Evolutionary conservation across 1,140 invertebrate species (phyloP), one percentile per base, ranked within the genome.

Genomic region (Bombus affinis): DNA sequence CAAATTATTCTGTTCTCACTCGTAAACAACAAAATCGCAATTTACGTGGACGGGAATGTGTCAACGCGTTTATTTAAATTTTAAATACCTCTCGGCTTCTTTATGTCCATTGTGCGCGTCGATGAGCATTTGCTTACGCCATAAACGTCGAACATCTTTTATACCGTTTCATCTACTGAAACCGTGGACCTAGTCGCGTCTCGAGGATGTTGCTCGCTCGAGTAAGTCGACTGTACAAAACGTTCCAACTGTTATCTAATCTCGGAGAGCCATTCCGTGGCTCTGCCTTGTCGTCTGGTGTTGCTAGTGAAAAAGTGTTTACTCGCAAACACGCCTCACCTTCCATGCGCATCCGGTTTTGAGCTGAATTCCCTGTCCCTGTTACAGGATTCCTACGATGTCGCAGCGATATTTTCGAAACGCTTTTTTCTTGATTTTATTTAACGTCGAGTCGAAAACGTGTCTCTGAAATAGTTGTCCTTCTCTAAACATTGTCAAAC

Each of bases 201-300:
- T 76, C 44, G 62, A 72, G 75, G 57, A 72, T 57, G 65, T 42
- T 53, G 57, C 37, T 76, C 72, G 85, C 59, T 88, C 77, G 77
- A 86, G 85, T 65, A 89, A 89, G 88, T 86, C 74, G 47, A 70
- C 76, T 32, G 73, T 53, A 81, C 76, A 39, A 37, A 80, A 82
- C 74, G 88, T 84, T 88, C 83, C 86, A 86, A 81, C 84, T 83
- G 85, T 90, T 90, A 90, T 90, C 89, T 90, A 90, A 90, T 90
- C 89, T 89, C 72, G 65, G 70, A 68, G 66, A 84, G 65, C 59
- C 71, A 85, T 70, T 57, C 53, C 77, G 81, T 72, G 85, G 65
- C 73, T 85, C 82, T 85, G 73, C 68, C 68, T 87, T 74, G 71
- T 79, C 85, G 78, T 66, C 44, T 39, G 77, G 62, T 39, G 37